Base-by-base conservation (phyloP, 2,888 invertebrate genomes). In the Synergus gifuensis region DNA sequence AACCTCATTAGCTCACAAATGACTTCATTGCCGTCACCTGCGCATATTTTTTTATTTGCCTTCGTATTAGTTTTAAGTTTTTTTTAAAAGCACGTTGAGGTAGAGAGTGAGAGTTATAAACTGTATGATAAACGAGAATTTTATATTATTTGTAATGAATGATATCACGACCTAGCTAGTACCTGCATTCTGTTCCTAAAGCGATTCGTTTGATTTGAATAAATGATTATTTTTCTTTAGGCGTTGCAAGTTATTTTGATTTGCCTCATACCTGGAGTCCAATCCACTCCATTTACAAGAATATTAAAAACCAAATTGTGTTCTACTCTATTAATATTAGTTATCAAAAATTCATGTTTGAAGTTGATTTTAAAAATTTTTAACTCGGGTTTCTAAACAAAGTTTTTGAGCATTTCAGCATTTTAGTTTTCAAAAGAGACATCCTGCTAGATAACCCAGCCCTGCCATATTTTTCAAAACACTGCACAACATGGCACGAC, bases 181-280 rank as follows among this genome's bases (percentile, higher is more conserved):
- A 88, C 86, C 86, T 87, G 86, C 87, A 85, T 85, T 86, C 84
- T 86, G 86, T 88, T 88, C 85, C 87, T 87, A 87, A 82, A 83
- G 83, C 84, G 84, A 84, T 85, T 86, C 83, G 86, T 87, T 87
- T 86, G 78, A 82, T 80, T 85, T 82, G 44, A 82, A 85, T 86
- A 86, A 86, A 88, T 83, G 79, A 86, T 89, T 88, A 86, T 89
- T 87, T 88, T 88, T 89, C 84, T 84, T 89, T 88, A 69, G 44
- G 69, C 69, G 69, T 69, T 69, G 46, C 46, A 69, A 69, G 16
- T 69, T 49, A 69, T 46, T 77, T 58, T 81, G 18, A 77, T 81
- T 81, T 79, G 79, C 76, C 78, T 66, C 28, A 73, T 62, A n/a
- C 64, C 78, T 67, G 42, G 2, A 36, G 64, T 12, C 44, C 42